Conservation (phyloP, 1,140 invertebrate genomes). For the Neuroterus valhalla region DNA sequence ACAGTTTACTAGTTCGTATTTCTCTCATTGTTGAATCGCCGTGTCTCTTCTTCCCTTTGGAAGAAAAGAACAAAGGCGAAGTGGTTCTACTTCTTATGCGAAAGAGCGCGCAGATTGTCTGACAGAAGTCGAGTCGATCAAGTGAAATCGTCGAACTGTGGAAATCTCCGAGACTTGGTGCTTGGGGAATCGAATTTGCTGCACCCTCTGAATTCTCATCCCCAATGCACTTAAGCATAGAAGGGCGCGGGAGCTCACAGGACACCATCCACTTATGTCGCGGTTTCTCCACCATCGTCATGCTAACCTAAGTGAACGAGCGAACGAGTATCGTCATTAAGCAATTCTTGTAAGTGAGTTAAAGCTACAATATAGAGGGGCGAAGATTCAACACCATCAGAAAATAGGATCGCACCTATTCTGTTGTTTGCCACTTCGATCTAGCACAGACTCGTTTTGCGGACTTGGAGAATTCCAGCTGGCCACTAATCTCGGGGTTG, state of each 20-base stretch:
- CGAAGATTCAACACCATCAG: neutral
- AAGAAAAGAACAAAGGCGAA: constrained; percentile 23
- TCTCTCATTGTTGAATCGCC: neutral
- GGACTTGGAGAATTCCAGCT: neutral
- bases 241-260: constrained; percentile 46
- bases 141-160: constrained; percentile 28
- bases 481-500: neutral
- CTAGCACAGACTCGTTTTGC: neutral
- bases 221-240: constrained; percentile 54
- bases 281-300: constrained; percentile 44
- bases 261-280: constrained; percentile 52
- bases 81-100: neutral
- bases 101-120: constrained; percentile 22
- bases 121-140: constrained; percentile 24
- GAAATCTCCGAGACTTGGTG: constrained; percentile 15
- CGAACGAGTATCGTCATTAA: constrained; percentile 56
- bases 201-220: constrained; percentile 48
- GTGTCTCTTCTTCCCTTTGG: neutral
- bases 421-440: neutral
- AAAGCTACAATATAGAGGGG: constrained; percentile 22
- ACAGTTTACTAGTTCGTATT: neutral
- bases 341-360: constrained; percentile 49
- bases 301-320: constrained; percentile 53
- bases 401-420: constrained; percentile 4
- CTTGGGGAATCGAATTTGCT: neutral